phyloP scores from a whole-genome alignment of 2,113 vertebrate species.

The Jaculus jaculus region DNA sequence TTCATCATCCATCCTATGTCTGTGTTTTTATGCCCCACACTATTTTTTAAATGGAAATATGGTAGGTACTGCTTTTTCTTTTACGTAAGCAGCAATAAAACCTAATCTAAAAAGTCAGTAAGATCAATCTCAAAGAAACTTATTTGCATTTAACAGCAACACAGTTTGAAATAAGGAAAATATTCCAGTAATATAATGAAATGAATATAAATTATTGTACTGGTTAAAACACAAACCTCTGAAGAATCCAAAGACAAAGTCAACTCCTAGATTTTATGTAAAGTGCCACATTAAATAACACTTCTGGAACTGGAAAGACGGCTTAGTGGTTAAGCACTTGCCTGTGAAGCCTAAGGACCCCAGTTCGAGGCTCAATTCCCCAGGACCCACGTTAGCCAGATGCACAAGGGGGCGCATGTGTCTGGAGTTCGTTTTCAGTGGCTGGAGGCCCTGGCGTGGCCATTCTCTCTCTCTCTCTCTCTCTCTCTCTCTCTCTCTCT shows the following conservation, averaged over 20 bases:
- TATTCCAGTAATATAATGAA: constrained; percentile 8
- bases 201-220: constrained; percentile 12
- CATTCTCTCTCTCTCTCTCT: no score
- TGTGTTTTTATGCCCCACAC: constrained; percentile 11
- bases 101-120: constrained; percentile 29
- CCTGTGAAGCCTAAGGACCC: no score
- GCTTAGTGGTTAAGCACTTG: no score
- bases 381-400: no score
- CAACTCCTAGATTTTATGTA: not conserved
- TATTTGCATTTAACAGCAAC: constrained; percentile 41
- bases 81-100: constrained; percentile 52
- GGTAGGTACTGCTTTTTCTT: constrained; percentile 20
- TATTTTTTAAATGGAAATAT: constrained; percentile 25
- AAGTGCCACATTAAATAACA: not conserved
- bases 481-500: no score
- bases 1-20: constrained; percentile 41
- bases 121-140: constrained; percentile 31
- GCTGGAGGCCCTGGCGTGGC: no score
- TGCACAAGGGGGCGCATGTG: no score
- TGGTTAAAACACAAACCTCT: not conserved
- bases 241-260: not conserved
- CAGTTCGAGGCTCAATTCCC: no score
- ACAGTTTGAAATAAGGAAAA: constrained; percentile 28
- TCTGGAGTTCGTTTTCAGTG: no score
- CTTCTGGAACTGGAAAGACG: no score